Base-by-base conservation (phyloP, 2,888 invertebrate species). In the Napeogenes inachia region DNA sequence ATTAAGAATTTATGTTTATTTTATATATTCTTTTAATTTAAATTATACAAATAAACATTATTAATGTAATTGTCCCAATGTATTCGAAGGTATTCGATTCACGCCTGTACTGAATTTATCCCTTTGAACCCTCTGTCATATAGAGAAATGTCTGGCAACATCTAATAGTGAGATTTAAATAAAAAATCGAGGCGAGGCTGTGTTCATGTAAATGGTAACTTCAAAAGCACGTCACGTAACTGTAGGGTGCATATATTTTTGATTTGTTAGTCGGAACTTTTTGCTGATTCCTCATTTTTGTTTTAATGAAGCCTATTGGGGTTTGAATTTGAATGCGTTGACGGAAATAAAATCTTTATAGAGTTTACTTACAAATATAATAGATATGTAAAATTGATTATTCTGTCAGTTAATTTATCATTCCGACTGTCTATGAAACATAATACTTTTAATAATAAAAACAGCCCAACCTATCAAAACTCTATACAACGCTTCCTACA, bases 221-320 rank as follows among this genome's bases (percentile, higher is more conserved):
- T 83, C 78, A 78, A 71, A 87, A 82, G 75, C 88, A 74, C 79
- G 80, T 84, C 90, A 90, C 90, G 90, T 90, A 83, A 76, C 70
- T 77, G 82, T 85, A 89, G 90, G 90, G 90, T 90, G 90, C 89
- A 90, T 90, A 89, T 89, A 87, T 90, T 90, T 89, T 88, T 89
- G 88, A 89, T 88, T 89, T 89, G 87, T 89, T 84, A 84, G 50
- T 85, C 82, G 80, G 79, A 83, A 81, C 85, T 87, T 84, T 84
- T 78, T 71, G 75, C 72, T 78, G 79, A 77, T 81, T 79, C 79
- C 78, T 63, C 68, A 68, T 67, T 64, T 64, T 60, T 62, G 60
- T 55, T 57, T 61, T 71, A 68, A 71, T 69, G 66, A 70, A 68
- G 65, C 67, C 65, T 68, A 65, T 45, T 61, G 60, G 63, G 62